Percentiles rank a stretch among this genome's conserved stretches.
phyloP scores from a whole-genome alignment of 1,140 invertebrate species.

The Cydia pomonella region DNA sequence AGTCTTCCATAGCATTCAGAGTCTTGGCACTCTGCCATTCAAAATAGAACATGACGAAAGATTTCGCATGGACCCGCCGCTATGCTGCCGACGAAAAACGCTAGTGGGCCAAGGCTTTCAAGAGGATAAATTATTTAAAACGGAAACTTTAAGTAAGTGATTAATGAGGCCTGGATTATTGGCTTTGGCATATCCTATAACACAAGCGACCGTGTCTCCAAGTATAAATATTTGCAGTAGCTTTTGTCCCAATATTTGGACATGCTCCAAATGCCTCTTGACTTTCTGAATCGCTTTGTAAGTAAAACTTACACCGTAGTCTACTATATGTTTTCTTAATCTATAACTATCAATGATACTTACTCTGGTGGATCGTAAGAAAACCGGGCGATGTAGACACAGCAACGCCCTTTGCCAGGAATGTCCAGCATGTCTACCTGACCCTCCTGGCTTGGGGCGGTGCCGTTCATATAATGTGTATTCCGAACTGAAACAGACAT shows the following conservation, averaged over 20 bases:
- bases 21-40: neutral
- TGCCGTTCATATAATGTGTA: conserved; percentile 81
- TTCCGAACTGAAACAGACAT: conserved; percentile 67
- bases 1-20: neutral
- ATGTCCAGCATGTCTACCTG: conserved; percentile 96
- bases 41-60: neutral
- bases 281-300: neutral
- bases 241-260: neutral
- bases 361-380: conserved; percentile 94
- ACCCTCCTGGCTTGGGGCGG: conserved; percentile 73
- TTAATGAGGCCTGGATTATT: conserved; percentile 11
- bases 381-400: conserved; percentile 96
- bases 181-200: neutral
- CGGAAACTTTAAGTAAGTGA: neutral
- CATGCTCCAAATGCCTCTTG: neutral
- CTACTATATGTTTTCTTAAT: neutral
- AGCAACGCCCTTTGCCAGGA: conserved; percentile 94
- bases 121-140: neutral
- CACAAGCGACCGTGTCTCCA: neutral
- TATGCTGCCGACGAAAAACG: neutral
- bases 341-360: conserved; percentile 49
- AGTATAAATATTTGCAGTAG: neutral
- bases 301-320: neutral
- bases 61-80: neutral
- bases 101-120: neutral